These are phyloP conservation scores for Chiroxiphia lanceolata DNA, from an alignment of 2,797 vertebrate species.

Conservation along the genomic window DNA sequence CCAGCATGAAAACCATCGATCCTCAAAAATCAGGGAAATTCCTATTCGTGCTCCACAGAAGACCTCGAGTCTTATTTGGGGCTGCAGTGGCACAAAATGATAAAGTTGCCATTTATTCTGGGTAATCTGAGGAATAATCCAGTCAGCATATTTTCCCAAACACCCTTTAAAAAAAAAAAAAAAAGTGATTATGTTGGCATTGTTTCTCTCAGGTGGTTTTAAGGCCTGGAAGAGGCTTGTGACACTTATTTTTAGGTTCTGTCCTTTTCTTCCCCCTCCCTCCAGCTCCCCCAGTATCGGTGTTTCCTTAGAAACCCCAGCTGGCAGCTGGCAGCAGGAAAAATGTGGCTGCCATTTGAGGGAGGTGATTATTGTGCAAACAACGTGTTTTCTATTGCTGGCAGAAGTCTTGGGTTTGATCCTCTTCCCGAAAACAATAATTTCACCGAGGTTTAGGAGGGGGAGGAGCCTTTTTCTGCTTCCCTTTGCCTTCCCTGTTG, in stretches of 20 bases:
- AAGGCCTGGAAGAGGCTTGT: background rate
- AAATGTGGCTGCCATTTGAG: background rate
- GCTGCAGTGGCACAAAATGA: background rate
- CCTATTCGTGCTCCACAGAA: accelerated
- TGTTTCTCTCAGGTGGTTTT: background rate
- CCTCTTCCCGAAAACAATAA: background rate
- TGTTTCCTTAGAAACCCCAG: conserved; percentile 48
- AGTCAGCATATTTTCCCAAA: background rate
- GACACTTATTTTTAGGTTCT: conserved; percentile 48
- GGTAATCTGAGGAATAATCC: background rate
- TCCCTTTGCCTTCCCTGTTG: background rate
- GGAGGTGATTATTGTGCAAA: background rate
- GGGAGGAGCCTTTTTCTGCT: background rate
- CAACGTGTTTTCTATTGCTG: background rate
- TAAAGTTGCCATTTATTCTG: background rate
- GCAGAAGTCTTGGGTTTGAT: background rate
- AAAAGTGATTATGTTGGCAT: background rate
- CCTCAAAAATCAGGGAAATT: background rate
- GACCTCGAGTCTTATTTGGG: background rate
- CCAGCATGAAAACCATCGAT: background rate
- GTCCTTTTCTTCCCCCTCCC: background rate
- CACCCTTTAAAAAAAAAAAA: background rate
- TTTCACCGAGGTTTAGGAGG: background rate
- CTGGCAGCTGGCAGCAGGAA: background rate
- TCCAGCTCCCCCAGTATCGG: conserved; percentile 4